Evolutionary conservation across 2,113 vertebrate species (phyloP), one percentile per base, ranked within the genome.

Genomic region (Daubentonia madagascariensis): DNA sequence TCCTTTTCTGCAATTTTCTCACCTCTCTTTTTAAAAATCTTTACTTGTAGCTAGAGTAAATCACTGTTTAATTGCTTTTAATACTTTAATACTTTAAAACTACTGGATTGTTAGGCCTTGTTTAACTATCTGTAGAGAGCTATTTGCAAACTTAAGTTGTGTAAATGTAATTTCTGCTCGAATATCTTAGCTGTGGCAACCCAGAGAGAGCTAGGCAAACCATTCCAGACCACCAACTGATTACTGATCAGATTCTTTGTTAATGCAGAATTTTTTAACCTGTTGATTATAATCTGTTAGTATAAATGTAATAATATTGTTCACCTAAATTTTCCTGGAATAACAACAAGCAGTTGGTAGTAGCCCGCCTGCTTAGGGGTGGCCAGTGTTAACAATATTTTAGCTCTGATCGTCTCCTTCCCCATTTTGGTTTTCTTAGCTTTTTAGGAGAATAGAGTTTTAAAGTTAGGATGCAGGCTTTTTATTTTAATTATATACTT

Each of bases 81-180:
- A 87, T 80, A 90, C 70, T 93, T 97, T 96, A 76, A 59, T 75
- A 88, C 72, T 94, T 97, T 96, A 81, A 59, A 97, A 81, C 92
- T 89, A 48, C 87, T 78, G 90, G 68, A 81, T 96, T 81, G 61
- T 88, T 85, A 85, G 59, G 87, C 65, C 73, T 98, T 96, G 85
- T 95, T 96, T 97, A 91, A 96, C 89, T 96, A 72, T 96, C 83
- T 95, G 3, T 83, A 67, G 79, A 97, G 89, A 96, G 72, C 70
- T 96, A 79, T 97, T 97, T 98, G 94, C 96, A 97, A 97, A 94
- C 95, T 92, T 97, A 61, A 90, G 84, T 89, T 98, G 90, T 97
- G 95, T 97, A 97, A 98, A 96, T 97, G 80, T 93, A 76, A 89
- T 98, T 92, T 95, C 87, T 97, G 18, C 87, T 95, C 96, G 85